Conservation (phyloP, 2,113 vertebrate genomes). For the Gymnobelideus leadbeateri region DNA sequence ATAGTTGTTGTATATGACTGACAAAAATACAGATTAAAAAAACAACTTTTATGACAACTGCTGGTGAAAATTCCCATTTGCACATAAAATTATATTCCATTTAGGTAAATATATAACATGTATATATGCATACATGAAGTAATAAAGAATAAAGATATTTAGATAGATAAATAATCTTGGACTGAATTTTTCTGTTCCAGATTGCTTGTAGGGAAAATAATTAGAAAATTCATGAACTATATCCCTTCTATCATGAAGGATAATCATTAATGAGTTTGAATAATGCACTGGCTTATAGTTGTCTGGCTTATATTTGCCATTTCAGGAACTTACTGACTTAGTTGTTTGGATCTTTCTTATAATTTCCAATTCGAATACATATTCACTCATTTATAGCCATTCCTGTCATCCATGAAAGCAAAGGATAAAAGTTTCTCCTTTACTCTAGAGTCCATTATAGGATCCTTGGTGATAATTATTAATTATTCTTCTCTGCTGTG, state of each 20-base stretch:
- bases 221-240: slow-evolving; percentile 3
- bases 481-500: slow-evolving; percentile 18
- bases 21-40: slow-evolving; percentile 51
- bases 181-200: background rate
- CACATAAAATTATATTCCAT: background rate
- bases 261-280: background rate
- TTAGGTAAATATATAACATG: background rate
- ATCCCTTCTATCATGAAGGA: background rate
- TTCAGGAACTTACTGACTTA: background rate
- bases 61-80: slow-evolving; percentile 11
- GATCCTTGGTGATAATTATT: slow-evolving; percentile 43
- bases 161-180: background rate
- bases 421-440: slow-evolving; percentile 25
- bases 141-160: background rate
- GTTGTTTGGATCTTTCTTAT: background rate
- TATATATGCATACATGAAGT: background rate
- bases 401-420: slow-evolving; percentile 36
- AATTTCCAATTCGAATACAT: background rate
- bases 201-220: slow-evolving; percentile 5
- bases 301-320: background rate
- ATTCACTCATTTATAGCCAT: background rate
- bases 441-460: slow-evolving; percentile 24
- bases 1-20: slow-evolving; percentile 61
- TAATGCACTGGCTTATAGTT: background rate
- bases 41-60: slow-evolving; percentile 51